Conservation (phyloP, 2,888 invertebrate species). For the Drosophila phalerata region DNA sequence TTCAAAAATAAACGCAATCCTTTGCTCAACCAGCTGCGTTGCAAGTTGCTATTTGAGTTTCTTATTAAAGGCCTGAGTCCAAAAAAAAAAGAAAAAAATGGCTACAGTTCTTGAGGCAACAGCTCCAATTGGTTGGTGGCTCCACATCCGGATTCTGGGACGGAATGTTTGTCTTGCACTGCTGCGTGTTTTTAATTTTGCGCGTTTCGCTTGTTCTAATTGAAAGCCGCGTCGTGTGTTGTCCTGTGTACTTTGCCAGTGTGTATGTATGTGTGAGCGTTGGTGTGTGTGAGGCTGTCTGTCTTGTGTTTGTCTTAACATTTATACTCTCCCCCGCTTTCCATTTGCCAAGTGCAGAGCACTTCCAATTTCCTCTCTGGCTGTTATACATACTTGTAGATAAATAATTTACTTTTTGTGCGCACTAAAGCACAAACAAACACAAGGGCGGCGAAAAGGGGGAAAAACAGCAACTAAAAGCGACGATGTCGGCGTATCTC, state of each 20-base stretch:
- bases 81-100: conserved; percentile 14
- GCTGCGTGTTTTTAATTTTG: conserved; percentile 78
- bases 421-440: conserved; percentile 80
- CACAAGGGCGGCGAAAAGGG: conserved; percentile 22
- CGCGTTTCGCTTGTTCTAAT: conserved; percentile 82
- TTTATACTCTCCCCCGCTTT: conserved; percentile 57
- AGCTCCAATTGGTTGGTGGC: conserved; percentile 16
- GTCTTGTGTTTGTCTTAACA: conserved; percentile 79
- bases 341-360: conserved; percentile 36
- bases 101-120: conserved; percentile 4
- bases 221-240: conserved; percentile 75
- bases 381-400: conserved; percentile 67
- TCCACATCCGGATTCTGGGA: conserved; percentile 22
- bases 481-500: conserved; percentile 71
- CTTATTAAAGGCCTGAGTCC: conserved; percentile 60
- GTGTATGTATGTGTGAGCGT: conserved; percentile 12
- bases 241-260: conserved; percentile 54
- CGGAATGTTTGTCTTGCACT: conserved; percentile 73
- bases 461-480: conserved; percentile 54
- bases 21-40: conserved; percentile 7
- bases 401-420: conserved; percentile 82
- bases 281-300: conserved; percentile 37
- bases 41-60: conserved; percentile 69
- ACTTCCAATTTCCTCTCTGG: conserved; percentile 67
- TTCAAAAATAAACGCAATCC: conserved; percentile 18